Base-by-base conservation (phyloP, 2,797 vertebrate genomes). In the Cottoperca gobio region DNA sequence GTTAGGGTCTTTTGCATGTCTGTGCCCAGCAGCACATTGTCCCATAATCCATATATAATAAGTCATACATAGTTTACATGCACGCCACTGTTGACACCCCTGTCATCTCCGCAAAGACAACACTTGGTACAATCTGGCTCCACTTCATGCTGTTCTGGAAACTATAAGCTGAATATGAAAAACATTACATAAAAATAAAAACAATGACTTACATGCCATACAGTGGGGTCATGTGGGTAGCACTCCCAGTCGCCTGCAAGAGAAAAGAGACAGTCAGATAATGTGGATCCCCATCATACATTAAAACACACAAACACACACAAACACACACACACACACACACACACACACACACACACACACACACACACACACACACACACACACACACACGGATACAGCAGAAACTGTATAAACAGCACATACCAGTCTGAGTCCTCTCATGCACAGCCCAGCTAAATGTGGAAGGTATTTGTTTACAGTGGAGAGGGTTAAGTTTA, bases 201-300 rank as follows among this genome's bases (percentile, higher is more conserved):
- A 8, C 11, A 21, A 70, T 11, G 91, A 95, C 97, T 96, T 94
- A 97, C 98, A 85, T 98, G 97, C 97, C 98, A 99, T 40, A 95
- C 97, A 61, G 96, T 96, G 86, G 97, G 97, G 93, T 98, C 97
- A 93, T 98, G 94, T 91, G 96, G 96, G 91, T 96, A 98, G 90
- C 97, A 97, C 94, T 99, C 97, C 96, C 98, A 97, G 90, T 99
- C 97, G 86, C 97, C 98, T 99, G 92, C 39, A 95, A 92, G 49
- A 93, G 88, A 90, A 69, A 79, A 86, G 37, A 90, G 23, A 82
- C 1, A 4, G 1, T 87, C 35, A 84, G 65, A 70, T 5, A 31
- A 58, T 58, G 60, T 52, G 28, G 12, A 62, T 66, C 31, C 58
- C 39, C 19, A 26, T 57, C 35, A 55, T 26, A 39, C 72, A 74